These are phyloP conservation scores for Heliothis peltigera DNA, from an alignment of 2,888 invertebrate species.

Conservation along the genomic window DNA sequence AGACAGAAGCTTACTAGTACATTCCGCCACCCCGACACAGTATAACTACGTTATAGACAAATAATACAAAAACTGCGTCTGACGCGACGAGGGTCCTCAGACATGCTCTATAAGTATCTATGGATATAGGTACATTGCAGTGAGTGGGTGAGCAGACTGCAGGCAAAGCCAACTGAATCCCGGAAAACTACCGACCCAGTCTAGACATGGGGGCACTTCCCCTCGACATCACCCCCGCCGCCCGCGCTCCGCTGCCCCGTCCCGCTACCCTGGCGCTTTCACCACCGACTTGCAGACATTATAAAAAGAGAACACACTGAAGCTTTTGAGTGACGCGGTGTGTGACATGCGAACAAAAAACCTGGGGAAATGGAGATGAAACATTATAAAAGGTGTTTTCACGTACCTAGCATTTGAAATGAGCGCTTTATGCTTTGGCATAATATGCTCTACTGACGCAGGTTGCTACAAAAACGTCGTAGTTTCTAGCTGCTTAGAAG, in stretches of 20 bases:
- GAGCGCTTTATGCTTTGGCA: slow-evolving; percentile 24
- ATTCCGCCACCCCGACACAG: slow-evolving; percentile 68
- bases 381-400: slow-evolving; percentile 74
- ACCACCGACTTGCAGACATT: slow-evolving; percentile 85
- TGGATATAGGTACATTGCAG: slow-evolving; percentile 81
- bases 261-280: slow-evolving; percentile 82
- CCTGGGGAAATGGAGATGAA: slow-evolving; percentile 75
- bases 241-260: slow-evolving; percentile 63
- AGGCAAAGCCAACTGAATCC: slow-evolving; percentile 88
- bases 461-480: slow-evolving; percentile 31
- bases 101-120: slow-evolving; percentile 73
- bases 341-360: slow-evolving; percentile 79
- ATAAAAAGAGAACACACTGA: slow-evolving; percentile 83
- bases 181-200: slow-evolving; percentile 91
- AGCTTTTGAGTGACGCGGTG: slow-evolving; percentile 82
- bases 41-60: slow-evolving; percentile 74
- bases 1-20: slow-evolving; percentile 73
- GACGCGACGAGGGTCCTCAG: slow-evolving; percentile 86
- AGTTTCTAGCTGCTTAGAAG: background rate
- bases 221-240: slow-evolving; percentile 67
- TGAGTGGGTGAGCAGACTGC: slow-evolving; percentile 89
- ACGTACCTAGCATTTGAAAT: slow-evolving; percentile 62
- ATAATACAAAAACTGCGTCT: slow-evolving; percentile 82
- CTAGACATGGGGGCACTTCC: slow-evolving; percentile 90
- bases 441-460: slow-evolving; percentile 29